phyloP scores from a whole-genome alignment of 2,797 vertebrate genomes.

The Premnoplex brunnescens region DNA sequence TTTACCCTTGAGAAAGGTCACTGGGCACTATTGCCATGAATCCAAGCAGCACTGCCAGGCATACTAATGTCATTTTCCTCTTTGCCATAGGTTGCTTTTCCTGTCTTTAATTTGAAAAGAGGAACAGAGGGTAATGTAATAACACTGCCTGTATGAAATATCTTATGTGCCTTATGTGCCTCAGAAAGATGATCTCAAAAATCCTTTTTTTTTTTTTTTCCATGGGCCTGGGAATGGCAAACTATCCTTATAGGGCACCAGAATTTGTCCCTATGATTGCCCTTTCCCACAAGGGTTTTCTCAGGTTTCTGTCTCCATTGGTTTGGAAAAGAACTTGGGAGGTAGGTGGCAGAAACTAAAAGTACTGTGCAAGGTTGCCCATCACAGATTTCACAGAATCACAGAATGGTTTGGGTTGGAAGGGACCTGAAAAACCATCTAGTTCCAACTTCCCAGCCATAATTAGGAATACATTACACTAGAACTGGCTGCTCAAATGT shows the following conservation, averaged over 20 bases:
- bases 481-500: neutral
- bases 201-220: neutral
- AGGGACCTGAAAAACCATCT: neutral
- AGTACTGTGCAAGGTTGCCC: neutral
- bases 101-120: neutral
- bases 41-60: neutral
- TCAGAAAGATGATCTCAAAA: neutral
- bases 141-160: neutral
- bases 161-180: rapidly evolving
- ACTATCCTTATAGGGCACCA: neutral
- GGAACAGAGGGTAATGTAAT: neutral
- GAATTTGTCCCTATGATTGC: neutral
- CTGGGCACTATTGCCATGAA: neutral
- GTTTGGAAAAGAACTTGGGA: neutral
- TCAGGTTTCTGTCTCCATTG: neutral
- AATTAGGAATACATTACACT: neutral
- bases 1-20: neutral
- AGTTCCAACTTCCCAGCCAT: neutral
- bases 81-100: neutral
- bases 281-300: neutral
- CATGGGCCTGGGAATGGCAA: neutral
- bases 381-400: neutral
- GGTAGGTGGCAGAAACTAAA: neutral
- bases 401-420: neutral
- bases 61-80: neutral